Base-by-base conservation (phyloP, 1,140 invertebrate genomes). In the Lasioglossum baleicum region DNA sequence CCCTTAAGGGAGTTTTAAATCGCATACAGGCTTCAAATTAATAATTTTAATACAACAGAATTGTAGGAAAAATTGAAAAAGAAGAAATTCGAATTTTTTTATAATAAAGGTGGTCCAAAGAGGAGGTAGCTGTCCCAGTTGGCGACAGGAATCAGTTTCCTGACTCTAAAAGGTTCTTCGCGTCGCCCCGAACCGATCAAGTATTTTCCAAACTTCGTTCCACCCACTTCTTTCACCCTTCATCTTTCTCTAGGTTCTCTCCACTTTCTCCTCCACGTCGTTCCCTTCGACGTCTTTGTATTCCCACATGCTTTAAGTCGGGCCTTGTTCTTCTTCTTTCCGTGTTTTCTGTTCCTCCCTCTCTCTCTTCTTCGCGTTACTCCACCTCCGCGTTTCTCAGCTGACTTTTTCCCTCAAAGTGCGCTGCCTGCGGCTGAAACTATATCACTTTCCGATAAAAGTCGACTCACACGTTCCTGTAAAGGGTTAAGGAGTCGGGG, bases 371-470 rank as follows among this genome's bases (percentile, higher is more conserved):
- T 17, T 51, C 51, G 11, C 13, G 51, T 15, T 53, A 15, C 15
- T 17, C 51, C 51, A 53, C 15, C 51, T 6, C 1, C 15, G 15
- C 15, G 17, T 53, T 53, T 20, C 51, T 17, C 15, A 53, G 51
- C 51, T 53, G 51, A 82, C 70, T 82, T 79, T 75, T 73, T 79
- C 64, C 67, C 31, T 48, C 20, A 73, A 86, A 76, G 81, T 75
- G 72, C 75, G 66, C 15, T 76, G 77, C 72, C 83, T 76, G 69
- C 75, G 78, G 81, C 82, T 77, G 67, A 51, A 63, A 51, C 71
- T 71, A 87, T 86, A 86, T 87, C 84, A 86, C 82, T 87, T 87
- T 87, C 78, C 84, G 83, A 87, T 87, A 87, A 87, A 87, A 84
- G 85, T 85, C 77, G 71, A 60, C 75, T 58, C 70, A 44, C 64